A percentile compares a stretch with the other conserved stretches of the same genome.
Evolutionary conservation across 92 coral and sea anemone species (phyloP).

Genomic region (Zoanthus sansibaricus): DNA sequence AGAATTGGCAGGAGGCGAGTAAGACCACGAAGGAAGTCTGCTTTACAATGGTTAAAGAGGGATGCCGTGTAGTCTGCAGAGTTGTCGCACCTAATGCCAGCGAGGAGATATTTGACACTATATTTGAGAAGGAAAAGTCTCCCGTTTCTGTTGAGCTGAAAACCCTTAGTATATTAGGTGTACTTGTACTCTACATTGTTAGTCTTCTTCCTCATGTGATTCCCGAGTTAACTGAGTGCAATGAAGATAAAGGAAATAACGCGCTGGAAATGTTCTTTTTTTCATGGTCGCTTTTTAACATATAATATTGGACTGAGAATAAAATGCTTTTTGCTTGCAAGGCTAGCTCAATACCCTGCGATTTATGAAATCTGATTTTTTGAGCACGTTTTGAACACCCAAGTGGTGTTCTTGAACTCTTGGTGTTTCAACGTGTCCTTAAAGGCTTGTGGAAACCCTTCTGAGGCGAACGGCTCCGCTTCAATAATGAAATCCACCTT

Average conservation of each 20-base stretch:
- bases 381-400: not conserved
- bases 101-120: constrained; percentile 21
- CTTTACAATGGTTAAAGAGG: constrained; percentile 32
- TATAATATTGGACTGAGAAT: not conserved
- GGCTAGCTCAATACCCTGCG: not conserved
- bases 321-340: no score
- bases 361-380: not conserved
- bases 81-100: constrained; percentile 2
- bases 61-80: not conserved
- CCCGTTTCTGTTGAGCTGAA: constrained; percentile 1
- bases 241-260: not conserved
- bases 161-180: constrained; percentile 1
- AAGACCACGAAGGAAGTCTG: constrained; percentile 12
- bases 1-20: constrained; percentile 16
- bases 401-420: no score
- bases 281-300: not conserved
- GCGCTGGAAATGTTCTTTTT: no score
- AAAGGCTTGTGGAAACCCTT: no score
- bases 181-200: not conserved
- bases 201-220: not conserved
- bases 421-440: no score
- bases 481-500: no score
- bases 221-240: not conserved
- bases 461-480: no score
- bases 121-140: not conserved